Base-by-base conservation (phyloP, 1,140 invertebrate genomes). In the Caenorhabditis remanei region DNA sequence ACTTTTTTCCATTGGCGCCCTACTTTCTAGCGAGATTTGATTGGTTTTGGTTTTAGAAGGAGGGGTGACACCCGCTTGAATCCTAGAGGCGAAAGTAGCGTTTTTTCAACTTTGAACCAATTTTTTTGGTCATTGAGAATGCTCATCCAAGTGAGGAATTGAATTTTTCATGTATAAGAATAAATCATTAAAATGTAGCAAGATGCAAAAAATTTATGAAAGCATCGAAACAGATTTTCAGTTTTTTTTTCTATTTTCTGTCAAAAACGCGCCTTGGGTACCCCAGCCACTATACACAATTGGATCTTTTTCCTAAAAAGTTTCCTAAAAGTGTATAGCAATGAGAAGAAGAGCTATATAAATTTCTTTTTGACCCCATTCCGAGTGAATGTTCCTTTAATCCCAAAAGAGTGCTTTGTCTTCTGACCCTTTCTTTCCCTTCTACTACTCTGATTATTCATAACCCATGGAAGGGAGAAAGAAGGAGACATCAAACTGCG, bases 1-100 rank as follows among this genome's bases (percentile, higher is more conserved):
- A 24, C 46, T 40, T 40, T 67, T 67, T n/a, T n/a, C n/a, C n/a
- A n/a, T n/a, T 79, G 43, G 46, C 71, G 71, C 71, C 71, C 71
- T 79, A 79, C 71, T 79, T 79, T 53, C 24, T 11, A 46, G 32
- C 32, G 32, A 32, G 32, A 7, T 71, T 46, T 46, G 65, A 71
- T 71, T 71, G 71, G 46, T 79, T 21, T 58, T 58, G 16, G 16
- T 58, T 5, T 8, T 6, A 14, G 50, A 11, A 53, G 11, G 50
- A 53, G 56, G 4, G 61, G 8, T 13, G 13, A 13, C 21, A 40
- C 21, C 19, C n/a, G 11, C 61, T 63, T 40, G 24, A 32, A 32
- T 32, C 32, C 32, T 19, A n/a, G 55, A 19, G 19, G 55, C 14
- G 55, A 58, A 58, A 58, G 14, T 58, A 9, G 55, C n/a, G 4